Conservation (phyloP, 2,888 invertebrate genomes). For the Drosophila nr. fundita region DNA sequence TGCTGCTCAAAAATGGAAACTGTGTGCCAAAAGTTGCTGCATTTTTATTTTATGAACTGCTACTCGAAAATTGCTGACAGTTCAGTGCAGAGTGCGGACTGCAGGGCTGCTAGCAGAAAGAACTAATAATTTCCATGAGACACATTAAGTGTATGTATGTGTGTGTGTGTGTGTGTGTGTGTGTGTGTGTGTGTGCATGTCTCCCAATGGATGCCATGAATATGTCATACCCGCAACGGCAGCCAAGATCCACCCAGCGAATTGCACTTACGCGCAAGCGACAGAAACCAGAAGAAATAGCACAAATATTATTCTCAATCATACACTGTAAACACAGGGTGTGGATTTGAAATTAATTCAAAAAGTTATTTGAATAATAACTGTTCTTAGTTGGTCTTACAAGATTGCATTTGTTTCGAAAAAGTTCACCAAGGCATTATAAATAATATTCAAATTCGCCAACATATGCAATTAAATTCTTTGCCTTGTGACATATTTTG, state of each 20-base stretch:
- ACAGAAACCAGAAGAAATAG: constrained; percentile 36
- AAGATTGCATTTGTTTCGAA: not conserved
- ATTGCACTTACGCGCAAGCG: constrained; percentile 49
- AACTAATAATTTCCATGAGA: constrained; percentile 58
- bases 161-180: not conserved
- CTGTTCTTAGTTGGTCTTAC: not conserved
- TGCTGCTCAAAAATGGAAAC: constrained; percentile 62
- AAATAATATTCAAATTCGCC: not conserved
- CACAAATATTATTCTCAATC: constrained; percentile 20
- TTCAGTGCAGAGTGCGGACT: constrained; percentile 17
- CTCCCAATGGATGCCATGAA: constrained; percentile 66
- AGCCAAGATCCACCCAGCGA: constrained; percentile 41
- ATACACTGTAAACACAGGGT: constrained; percentile 24
- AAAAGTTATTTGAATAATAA: not conserved
- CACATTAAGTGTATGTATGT: constrained; percentile 6
- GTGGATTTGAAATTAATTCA: not conserved
- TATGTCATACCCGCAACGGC: constrained; percentile 60
- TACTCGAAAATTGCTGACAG: constrained; percentile 62
- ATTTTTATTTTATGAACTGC: constrained; percentile 64
- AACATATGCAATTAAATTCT: not conserved
- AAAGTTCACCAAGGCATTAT: not conserved
- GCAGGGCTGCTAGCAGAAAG: constrained; percentile 49
- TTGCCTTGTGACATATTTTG: not conserved
- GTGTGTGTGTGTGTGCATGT: constrained; percentile 16
- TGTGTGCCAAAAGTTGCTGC: constrained; percentile 66